These are phyloP conservation scores for Athene cunicularia DNA, from an alignment of 2,113 vertebrate genomes.

Conservation along the genomic window DNA sequence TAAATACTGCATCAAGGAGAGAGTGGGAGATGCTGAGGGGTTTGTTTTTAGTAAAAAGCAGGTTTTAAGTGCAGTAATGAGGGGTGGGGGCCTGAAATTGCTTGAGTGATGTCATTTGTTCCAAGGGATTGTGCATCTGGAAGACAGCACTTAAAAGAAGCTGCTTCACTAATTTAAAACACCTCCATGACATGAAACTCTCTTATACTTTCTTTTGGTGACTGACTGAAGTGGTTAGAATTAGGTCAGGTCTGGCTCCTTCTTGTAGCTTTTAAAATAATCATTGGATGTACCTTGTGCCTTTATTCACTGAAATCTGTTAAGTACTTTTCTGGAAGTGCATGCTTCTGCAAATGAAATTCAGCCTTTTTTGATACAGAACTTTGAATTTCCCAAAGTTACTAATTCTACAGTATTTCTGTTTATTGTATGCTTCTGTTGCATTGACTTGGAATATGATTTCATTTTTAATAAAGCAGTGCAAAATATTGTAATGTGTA, in stretches of 20 bases:
- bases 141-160: not conserved
- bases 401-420: not conserved
- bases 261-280: not conserved
- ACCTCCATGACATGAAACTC: not conserved
- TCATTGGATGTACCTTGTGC: not conserved
- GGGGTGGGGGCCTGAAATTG: not conserved
- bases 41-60: not conserved
- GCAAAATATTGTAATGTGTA: conserved; percentile 9
- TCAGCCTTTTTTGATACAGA: not conserved
- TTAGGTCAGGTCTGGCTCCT: not conserved
- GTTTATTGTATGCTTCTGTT: conserved; percentile 32
- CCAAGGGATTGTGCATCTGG: not conserved
- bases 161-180: not conserved
- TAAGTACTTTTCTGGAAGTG: not conserved
- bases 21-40: not conserved
- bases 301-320: not conserved
- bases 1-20: not conserved
- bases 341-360: not conserved
- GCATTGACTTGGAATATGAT: conserved; percentile 28
- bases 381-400: not conserved
- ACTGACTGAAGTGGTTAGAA: not conserved
- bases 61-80: not conserved
- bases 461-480: conserved; percentile 42
- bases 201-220: not conserved
- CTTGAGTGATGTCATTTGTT: not conserved